Base-by-base conservation (phyloP, 2,888 invertebrate genomes). In the Pyrochroa serraticornis region DNA sequence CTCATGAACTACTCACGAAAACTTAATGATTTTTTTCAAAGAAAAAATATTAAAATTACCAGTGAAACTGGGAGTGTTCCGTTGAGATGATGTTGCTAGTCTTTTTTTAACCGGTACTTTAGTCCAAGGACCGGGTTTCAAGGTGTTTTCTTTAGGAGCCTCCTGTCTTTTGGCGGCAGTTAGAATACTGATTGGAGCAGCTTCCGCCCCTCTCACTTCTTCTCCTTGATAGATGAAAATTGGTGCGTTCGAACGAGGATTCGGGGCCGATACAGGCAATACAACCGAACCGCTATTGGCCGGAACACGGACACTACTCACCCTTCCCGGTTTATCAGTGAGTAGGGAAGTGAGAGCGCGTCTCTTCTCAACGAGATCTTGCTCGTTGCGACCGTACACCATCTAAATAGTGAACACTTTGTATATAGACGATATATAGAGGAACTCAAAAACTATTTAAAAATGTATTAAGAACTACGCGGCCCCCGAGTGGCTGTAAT, bases 301-400 rank as follows among this genome's bases (percentile, higher is more conserved):
- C 2, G 68, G 62, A 39, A 62, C 53, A 30, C 72, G 59, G 6
- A 85, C 75, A 66, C 81, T 84, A 5, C 82, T 81, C 1, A 86
- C 84, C 58, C 77, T 78, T 42, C 83, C 82, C 31, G 87, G 77
- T 59, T 87, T 88, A 63, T 87, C 87, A 0, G 89, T 86, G 66
- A 85, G 86, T 39, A 94, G 78, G 1, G 89, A 89, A 49, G 90
- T 91, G 53, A 95, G 81, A 6, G 91, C 92, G 73, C 87, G 84
- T 53, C 95, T 83, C 48, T 91, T 89, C 70, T 90, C 90, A 13
- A 85, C 82, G 43, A 91, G 76, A 9, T 75, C 76, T 58, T 73
- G 71, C 45, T 82, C 80, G 33, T 83, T 80, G 7, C 73, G 85
- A 67, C 89, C 88, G 72, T 84, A 87, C 46, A 88, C 79, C 80